Conservation (phyloP, 2,888 invertebrate genomes). For the Drosophila kambysellisi region DNA sequence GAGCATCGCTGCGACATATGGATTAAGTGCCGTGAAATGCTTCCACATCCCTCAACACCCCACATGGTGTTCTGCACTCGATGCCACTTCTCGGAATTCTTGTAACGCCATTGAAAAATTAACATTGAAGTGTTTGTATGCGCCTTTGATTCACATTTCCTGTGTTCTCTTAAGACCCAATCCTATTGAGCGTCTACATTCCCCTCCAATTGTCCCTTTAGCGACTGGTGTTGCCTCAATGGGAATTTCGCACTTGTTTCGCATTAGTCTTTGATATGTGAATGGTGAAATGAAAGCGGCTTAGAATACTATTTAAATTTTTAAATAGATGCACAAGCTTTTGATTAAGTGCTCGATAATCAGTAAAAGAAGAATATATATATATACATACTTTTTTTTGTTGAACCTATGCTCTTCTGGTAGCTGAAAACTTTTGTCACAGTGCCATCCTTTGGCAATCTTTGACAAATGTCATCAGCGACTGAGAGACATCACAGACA, state of each 20-base stretch:
- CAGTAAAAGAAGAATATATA: neutral
- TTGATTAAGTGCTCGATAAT: slow-evolving; percentile 5
- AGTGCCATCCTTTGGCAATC: slow-evolving; percentile 17
- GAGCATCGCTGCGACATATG: slow-evolving; percentile 63
- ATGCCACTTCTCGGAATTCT: slow-evolving; percentile 18
- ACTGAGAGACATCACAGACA: slow-evolving; percentile 35
- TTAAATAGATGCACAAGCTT: slow-evolving; percentile 7
- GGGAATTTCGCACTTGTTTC: slow-evolving; percentile 61
- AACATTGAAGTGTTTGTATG: slow-evolving; percentile 55
- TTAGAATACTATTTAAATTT: slow-evolving; percentile 14
- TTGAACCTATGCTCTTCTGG: neutral
- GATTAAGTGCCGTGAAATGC: slow-evolving; percentile 74
- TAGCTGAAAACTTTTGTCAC: neutral
- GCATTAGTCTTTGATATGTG: slow-evolving; percentile 52
- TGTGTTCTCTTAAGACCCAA: slow-evolving; percentile 15
- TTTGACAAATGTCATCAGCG: slow-evolving; percentile 54
- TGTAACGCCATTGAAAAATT: slow-evolving; percentile 56
- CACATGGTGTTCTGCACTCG: slow-evolving; percentile 4
- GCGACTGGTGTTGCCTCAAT: slow-evolving; percentile 20
- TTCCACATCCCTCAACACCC: slow-evolving; percentile 28
- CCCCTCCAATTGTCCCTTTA: neutral
- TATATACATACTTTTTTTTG: neutral
- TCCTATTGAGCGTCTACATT: neutral
- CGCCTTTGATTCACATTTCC: slow-evolving; percentile 55
- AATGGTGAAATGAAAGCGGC: slow-evolving; percentile 31